Evolutionary conservation across 2,888 invertebrate species (phyloP).

Genomic region (Clusia tigrina): DNA sequence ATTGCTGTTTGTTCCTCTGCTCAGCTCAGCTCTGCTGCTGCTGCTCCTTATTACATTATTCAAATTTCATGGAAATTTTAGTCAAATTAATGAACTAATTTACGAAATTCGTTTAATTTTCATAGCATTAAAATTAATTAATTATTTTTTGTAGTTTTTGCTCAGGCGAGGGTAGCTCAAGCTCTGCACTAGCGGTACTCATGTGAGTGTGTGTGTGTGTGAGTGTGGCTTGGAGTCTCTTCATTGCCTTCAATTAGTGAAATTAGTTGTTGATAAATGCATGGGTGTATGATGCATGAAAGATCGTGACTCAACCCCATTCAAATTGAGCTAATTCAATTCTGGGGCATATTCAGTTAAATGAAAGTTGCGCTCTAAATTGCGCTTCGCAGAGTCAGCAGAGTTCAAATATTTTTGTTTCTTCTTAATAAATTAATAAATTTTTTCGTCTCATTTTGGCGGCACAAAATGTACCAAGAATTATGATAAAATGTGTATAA

Average conservation of each 20-base stretch:
- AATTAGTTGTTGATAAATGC: not conserved
- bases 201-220: not conserved
- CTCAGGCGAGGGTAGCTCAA: too few relatives aligned
- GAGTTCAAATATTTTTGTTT: too few relatives aligned
- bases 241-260: slow-evolving; percentile 6
- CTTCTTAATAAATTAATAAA: too few relatives aligned
- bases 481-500: too few relatives aligned
- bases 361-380: too few relatives aligned
- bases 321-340: slow-evolving; percentile 4
- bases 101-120: not conserved
- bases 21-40: slow-evolving; percentile 2
- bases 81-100: not conserved
- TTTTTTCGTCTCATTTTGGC: too few relatives aligned
- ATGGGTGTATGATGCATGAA: not conserved
- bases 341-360: too few relatives aligned
- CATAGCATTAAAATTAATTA: slow-evolving; percentile 4
- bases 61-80: slow-evolving; percentile 3
- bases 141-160: not conserved
- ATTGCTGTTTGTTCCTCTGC: too few relatives aligned
- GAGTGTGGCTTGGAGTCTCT: not conserved
- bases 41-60: slow-evolving; percentile 8
- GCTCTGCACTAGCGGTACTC: too few relatives aligned
- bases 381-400: too few relatives aligned
- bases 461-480: too few relatives aligned
- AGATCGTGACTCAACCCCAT: not conserved